Evolutionary conservation across 2,888 invertebrate species (phyloP), one percentile per base, ranked within the genome.

Genomic region (Macrosoma leucophasiata): DNA sequence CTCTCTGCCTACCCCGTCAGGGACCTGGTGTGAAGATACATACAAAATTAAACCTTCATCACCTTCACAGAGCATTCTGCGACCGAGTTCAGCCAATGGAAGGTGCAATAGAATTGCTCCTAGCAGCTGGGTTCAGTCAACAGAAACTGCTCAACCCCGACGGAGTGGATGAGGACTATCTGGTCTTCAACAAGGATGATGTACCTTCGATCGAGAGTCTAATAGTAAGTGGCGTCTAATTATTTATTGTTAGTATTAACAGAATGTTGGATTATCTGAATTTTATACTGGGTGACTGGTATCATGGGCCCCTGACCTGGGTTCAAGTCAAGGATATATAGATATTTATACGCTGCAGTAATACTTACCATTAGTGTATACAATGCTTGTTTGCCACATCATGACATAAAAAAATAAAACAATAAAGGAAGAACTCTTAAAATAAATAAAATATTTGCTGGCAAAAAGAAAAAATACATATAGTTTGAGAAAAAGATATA

Each of bases 61-160:
- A 19, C 33, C 18, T 34, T 55, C 61, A 19, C 49, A 84, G 86
- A 48, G 88, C 86, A 30, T 96, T 94, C 58, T 84, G 87, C 53
- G 96, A 97, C 32, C 90, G 93, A 63, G 94, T 97, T 0, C 84
- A 88, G 9, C 88, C 90, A 0, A 75, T 96, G 14, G 91, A 94
- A 52, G 97, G 97, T 0, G 87, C 94, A 0, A 74, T 90, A 52
- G 95, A 96, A 52, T 89, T 97, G 39, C 71, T 97, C 0, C 66
- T 87, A 43, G 94, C 95, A 0, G 93, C 93, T 4, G 97, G 98
- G 0, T 98, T 98, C 69, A 67, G 70, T 2, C 86, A 89, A 51
- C 69, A 89, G 30, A 79, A 73, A 39, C 52, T 92, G 8, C 58
- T 77, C 2, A 79, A 87, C 44, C 75, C 88, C 13, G 89, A 88